Evolutionary conservation across 2,113 vertebrate genomes (phyloP).

Genomic region (Pseudopodoces humilis): DNA sequence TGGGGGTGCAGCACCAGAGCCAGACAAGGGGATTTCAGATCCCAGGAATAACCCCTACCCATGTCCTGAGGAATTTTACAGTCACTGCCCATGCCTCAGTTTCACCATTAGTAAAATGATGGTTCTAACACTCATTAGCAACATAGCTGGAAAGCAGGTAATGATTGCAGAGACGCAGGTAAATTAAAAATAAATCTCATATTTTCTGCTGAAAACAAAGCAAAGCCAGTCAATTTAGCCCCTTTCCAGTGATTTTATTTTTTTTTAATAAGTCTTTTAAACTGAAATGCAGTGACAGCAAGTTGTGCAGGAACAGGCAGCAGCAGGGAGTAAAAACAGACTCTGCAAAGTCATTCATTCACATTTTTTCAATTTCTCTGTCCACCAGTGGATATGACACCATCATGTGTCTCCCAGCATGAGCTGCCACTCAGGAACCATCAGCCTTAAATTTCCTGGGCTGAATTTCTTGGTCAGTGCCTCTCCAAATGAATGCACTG

Average conservation of each 20-base stretch:
- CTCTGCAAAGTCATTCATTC: neutral
- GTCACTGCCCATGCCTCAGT: neutral
- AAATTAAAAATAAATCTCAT: neutral
- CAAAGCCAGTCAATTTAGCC: neutral
- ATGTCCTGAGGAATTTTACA: neutral
- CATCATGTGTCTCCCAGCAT: neutral
- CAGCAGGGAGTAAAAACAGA: neutral
- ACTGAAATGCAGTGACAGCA: neutral
- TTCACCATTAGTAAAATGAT: neutral
- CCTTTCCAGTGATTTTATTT: neutral
- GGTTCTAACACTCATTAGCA: neutral
- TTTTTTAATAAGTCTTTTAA: neutral
- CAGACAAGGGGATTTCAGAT: neutral
- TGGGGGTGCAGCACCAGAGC: neutral
- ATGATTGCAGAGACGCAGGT: neutral
- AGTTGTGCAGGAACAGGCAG: neutral
- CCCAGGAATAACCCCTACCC: neutral
- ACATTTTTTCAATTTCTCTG: neutral
- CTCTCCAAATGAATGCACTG: neutral
- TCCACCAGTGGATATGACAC: neutral
- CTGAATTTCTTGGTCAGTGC: neutral
- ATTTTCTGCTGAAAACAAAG: neutral
- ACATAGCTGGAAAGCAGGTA: neutral
- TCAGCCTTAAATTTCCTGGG: neutral
- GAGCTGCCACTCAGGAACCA: neutral